Evolutionary conservation across 2,797 vertebrate species (phyloP), one percentile per base, ranked within the genome.

Genomic region (Cyclura pinguis): DNA sequence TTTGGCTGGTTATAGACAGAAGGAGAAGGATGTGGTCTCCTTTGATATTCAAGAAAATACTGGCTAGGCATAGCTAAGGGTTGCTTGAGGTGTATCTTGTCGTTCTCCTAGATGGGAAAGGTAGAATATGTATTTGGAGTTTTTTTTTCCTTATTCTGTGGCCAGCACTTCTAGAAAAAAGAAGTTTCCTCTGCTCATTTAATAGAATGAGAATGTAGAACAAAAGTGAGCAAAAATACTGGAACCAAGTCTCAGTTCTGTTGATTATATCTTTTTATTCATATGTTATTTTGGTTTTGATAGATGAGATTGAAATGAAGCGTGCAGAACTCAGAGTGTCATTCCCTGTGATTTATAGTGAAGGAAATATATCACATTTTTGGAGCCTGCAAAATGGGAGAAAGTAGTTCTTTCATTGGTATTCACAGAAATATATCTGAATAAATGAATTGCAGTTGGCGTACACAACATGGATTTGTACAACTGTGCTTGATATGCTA

Each of bases 261-360:
- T 82, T 81, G 80, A 80, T 55, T 84, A 35, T 50, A 50, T 72
- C 13, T 73, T 73, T 73, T 73, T 57, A 38, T 27, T 62, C 14
- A 42, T 16, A 29, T 76, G 35, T 22, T 76, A 76, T 76, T 86
- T 86, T 76, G 55, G 12, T 24, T 18, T 76, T 76, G 72, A 59
- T 84, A 50, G 62, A 69, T 84, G 83, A 84, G 38, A 32, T 35
- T 84, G 42, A 84, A 84, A 69, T 69, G 20, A 67, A 22, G 38
- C 64, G 13, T 47, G 10, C 42, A 85, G 4, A 16, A 47, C 62
- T 72, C 38, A 85, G 50, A 85, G 14, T 69, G 83, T 69, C 13
- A 7, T 14, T 72, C 16, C 1, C 35, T 29, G 27, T 50, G 42
- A 67, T 67, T 27, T 32, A 50, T 72, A 42, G 72, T 16, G 27